Evolutionary conservation across 2,797 vertebrate species (phyloP).

Genomic region (Sebastes nivosus): DNA sequence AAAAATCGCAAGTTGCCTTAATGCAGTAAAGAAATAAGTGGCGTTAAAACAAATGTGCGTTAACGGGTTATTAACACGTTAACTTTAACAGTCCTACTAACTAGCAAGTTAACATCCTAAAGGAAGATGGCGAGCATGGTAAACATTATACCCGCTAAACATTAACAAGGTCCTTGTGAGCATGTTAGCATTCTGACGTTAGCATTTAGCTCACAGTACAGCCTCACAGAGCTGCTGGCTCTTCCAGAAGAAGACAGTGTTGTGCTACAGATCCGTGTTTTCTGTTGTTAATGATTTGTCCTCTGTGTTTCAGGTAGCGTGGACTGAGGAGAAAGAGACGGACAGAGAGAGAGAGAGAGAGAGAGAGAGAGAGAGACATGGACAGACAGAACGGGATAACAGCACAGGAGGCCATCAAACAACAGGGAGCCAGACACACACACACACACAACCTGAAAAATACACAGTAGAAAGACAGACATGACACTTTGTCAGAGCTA

Average conservation of each 20-base stretch:
- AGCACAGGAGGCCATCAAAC: constrained; percentile 47
- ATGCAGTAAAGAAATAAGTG: no score
- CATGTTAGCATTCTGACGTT: not conserved
- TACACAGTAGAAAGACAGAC: constrained; percentile 39
- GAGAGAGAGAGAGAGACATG: not conserved
- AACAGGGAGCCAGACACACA: constrained; percentile 31
- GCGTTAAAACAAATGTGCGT: no score
- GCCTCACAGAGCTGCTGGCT: not conserved
- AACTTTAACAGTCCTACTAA: not conserved
- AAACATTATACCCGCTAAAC: no score
- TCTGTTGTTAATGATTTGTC: not conserved
- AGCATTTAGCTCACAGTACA: not conserved
- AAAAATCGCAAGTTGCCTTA: no score
- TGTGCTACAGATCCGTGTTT: not conserved
- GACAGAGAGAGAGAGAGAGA: not conserved
- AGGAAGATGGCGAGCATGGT: not conserved
- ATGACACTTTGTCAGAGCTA: constrained; percentile 55
- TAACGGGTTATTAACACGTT: no score
- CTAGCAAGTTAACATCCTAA: not conserved
- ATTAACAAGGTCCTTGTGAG: not conserved
- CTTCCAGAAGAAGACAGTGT: not conserved
- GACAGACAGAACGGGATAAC: constrained; percentile 31
- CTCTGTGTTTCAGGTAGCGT: constrained; percentile 19
- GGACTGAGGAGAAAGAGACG: constrained; percentile 12
- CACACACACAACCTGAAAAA: constrained; percentile 3